Conservation (phyloP, 2,113 vertebrate species). For the Anguilla rostrata region DNA sequence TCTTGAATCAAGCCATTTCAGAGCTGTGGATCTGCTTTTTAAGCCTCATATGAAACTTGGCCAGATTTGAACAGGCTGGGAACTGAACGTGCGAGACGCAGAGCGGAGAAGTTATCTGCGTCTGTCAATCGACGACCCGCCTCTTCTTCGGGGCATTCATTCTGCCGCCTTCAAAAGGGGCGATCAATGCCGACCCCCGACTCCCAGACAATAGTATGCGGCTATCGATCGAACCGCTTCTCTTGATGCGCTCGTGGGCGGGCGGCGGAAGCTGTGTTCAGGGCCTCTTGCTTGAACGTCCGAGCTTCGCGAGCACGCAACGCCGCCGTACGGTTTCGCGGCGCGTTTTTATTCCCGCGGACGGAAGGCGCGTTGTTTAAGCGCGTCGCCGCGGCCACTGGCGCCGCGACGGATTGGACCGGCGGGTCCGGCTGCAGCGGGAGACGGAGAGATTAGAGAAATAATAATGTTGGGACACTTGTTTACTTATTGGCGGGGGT, state of each 20-base stretch:
- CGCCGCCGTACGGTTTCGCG: neutral
- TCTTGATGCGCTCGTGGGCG: constrained; percentile 22
- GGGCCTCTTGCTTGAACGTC: neutral
- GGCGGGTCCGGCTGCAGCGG: constrained; percentile 1
- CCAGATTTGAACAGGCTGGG: constrained; percentile 8
- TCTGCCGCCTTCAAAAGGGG: constrained; percentile 23
- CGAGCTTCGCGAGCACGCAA: neutral
- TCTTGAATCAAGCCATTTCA: constrained; percentile 7
- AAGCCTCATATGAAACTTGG: neutral
- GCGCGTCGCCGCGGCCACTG: neutral
- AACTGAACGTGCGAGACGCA: neutral
- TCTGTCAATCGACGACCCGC: constrained; percentile 16
- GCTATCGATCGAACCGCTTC: constrained; percentile 26
- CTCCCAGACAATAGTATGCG: constrained; percentile 24
- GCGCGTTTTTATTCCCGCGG: neutral
- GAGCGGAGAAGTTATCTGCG: constrained; percentile 20
- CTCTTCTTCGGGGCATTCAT: constrained; percentile 13
- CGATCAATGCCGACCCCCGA: constrained; percentile 27
- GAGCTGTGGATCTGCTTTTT: constrained; percentile 5
- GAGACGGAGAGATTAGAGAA: constrained; percentile 38
- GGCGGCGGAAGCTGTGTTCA: neutral
- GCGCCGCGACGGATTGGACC: neutral
- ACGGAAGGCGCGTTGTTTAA: neutral
- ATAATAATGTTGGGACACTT: constrained; percentile 36
- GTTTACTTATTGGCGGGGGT: constrained; percentile 45